phyloP scores from a whole-genome alignment of 2,113 vertebrate species.

The Paradisaea rubra region DNA sequence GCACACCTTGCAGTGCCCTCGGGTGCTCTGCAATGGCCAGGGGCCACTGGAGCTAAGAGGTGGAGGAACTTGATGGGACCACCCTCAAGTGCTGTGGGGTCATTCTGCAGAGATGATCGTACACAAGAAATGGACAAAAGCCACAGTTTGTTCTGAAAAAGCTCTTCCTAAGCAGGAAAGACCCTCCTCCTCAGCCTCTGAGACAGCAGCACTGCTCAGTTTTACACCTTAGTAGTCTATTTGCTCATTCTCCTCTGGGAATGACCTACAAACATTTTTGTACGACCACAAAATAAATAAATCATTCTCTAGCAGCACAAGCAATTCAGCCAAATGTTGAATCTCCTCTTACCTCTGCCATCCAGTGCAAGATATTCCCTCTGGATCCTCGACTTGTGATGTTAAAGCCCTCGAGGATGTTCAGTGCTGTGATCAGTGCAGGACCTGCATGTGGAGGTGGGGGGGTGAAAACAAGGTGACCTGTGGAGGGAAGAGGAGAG shows the following conservation, averaged over 20 bases:
- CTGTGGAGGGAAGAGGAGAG: conserved; percentile 64
- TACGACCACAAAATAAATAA: background rate
- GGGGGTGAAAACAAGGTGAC: conserved; percentile 85
- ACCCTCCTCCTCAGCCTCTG: background rate
- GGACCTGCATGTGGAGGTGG: conserved; percentile 89
- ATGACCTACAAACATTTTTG: background rate
- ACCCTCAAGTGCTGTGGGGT: background rate
- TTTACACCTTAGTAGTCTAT: background rate
- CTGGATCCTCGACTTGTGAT: conserved; percentile 79
- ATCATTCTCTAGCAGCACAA: background rate
- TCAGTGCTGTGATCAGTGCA: conserved; percentile 88
- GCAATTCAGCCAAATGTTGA: background rate
- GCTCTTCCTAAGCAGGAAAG: background rate
- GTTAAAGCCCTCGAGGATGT: conserved; percentile 95
- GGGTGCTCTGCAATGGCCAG: background rate
- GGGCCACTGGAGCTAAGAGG: background rate
- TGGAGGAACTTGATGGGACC: background rate
- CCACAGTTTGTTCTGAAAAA: background rate
- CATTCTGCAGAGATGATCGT: background rate
- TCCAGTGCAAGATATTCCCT: conserved; percentile 84
- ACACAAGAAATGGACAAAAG: background rate
- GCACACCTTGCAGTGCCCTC: background rate
- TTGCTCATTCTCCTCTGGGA: background rate
- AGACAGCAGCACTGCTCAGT: background rate
- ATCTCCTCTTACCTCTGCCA: conserved; percentile 83